Conservation (phyloP, 2,888 invertebrate genomes). For the Silvanus unidentatus region DNA sequence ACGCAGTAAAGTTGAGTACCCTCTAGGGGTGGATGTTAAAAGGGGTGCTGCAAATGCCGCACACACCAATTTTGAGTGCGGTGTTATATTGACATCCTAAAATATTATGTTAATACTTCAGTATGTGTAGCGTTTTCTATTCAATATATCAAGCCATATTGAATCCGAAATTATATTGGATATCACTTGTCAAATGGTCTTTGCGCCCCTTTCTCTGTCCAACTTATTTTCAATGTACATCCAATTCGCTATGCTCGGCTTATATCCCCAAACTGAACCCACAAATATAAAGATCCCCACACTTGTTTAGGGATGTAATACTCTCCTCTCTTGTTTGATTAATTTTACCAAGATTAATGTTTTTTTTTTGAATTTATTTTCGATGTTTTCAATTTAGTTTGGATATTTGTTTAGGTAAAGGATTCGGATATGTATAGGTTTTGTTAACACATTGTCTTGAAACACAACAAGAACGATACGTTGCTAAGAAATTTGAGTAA, state of each 20-base stretch:
- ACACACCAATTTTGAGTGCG: constrained; percentile 1
- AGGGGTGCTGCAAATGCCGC: constrained; percentile 10
- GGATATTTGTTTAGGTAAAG: too few relatives aligned
- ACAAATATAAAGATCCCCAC: constrained; percentile 3
- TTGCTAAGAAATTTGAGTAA: too few relatives aligned
- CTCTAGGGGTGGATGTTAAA: constrained; percentile 6
- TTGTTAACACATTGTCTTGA: too few relatives aligned
- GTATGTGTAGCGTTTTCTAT: constrained; percentile 22
- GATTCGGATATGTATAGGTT: too few relatives aligned
- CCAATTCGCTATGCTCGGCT: constrained; percentile 3
- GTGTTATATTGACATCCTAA: constrained; percentile 30
- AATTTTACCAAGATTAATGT: too few relatives aligned
- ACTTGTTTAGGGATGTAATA: background rate
- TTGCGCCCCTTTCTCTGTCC: background rate
- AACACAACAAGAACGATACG: too few relatives aligned
- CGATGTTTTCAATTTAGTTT: too few relatives aligned
- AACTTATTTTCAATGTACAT: background rate
- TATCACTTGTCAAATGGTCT: constrained; percentile 26
- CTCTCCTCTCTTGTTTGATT: too few relatives aligned
- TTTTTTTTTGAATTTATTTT: too few relatives aligned
- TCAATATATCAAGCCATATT: constrained; percentile 31
- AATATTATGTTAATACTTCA: constrained; percentile 35
- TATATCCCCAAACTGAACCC: constrained; percentile 3
- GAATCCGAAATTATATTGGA: constrained; percentile 29
- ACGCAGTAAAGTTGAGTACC: too few relatives aligned